A percentile compares a stretch with the other conserved stretches of the same genome.
Conservation (phyloP, 2,888 invertebrate species). For the Elmis aenea region DNA sequence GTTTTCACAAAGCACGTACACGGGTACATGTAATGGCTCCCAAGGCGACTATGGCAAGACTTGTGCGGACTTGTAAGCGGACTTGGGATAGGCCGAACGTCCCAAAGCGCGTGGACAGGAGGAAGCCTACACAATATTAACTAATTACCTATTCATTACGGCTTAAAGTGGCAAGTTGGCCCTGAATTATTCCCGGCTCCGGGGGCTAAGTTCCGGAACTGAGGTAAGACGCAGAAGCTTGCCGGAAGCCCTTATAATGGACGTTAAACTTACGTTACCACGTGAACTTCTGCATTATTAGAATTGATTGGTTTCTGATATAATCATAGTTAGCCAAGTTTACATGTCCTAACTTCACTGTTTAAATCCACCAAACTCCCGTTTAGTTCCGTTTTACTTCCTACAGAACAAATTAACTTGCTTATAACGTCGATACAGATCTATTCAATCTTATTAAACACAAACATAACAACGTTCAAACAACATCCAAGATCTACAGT, state of each 20-base stretch:
- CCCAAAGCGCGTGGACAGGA: conserved; percentile 42
- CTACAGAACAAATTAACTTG: too few relatives aligned
- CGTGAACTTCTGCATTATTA: conserved; percentile 38
- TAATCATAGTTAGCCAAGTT: conserved; percentile 26
- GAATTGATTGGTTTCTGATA: conserved; percentile 43
- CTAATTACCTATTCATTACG: conserved; percentile 51
- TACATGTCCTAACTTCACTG: conserved; percentile 8
- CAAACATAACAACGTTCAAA: too few relatives aligned
- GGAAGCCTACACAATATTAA: conserved; percentile 42
- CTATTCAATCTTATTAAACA: too few relatives aligned
- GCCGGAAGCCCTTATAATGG: conserved; percentile 43
- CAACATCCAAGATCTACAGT: too few relatives aligned
- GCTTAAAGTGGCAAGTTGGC: conserved; percentile 50
- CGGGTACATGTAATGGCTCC: conserved; percentile 42
- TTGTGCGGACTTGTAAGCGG: conserved; percentile 30
- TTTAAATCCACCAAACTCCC: not conserved
- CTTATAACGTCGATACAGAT: too few relatives aligned
- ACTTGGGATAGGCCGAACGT: conserved; percentile 20
- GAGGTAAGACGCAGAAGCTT: conserved; percentile 46
- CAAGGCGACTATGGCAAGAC: conserved; percentile 37
- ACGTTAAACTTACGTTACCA: conserved; percentile 29
- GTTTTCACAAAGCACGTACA: conserved; percentile 31
- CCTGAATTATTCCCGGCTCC: conserved; percentile 47
- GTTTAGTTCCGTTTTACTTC: too few relatives aligned
- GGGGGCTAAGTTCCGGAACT: conserved; percentile 44